Conservation (phyloP, 1,140 invertebrate genomes). For the Drosophila paulistorum region DNA sequence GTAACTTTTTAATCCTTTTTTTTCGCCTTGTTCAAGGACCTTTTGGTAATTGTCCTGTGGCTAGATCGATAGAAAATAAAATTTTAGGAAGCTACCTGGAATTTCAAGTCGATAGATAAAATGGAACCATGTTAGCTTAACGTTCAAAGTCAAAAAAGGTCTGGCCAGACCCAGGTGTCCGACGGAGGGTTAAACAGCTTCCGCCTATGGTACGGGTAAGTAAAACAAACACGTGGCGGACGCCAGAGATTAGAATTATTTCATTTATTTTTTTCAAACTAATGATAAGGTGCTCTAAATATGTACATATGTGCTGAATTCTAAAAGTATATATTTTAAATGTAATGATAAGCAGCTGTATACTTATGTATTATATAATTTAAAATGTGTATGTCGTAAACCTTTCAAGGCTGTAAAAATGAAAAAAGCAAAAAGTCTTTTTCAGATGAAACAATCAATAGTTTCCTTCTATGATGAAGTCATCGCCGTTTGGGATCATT, state of each 20-base stretch:
- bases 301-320: slow-evolving; percentile 13
- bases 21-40: too few species aligned
- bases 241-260: not conserved
- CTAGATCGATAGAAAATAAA: too few species aligned
- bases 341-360: too few species aligned
- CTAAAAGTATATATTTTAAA: not conserved
- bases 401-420: not conserved
- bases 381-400: not conserved
- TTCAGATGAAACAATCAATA: slow-evolving; percentile 1
- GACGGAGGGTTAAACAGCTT: too few species aligned
- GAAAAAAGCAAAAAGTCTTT: not conserved
- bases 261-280: not conserved
- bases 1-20: too few species aligned
- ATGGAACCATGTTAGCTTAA: too few species aligned
- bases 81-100: too few species aligned
- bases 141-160: too few species aligned
- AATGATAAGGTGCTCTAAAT: not conserved
- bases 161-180: too few species aligned
- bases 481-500: slow-evolving; percentile 16
- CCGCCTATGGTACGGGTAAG: not conserved
- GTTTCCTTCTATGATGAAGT: slow-evolving; percentile 4
- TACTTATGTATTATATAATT: too few species aligned
- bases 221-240: slow-evolving; percentile 1
- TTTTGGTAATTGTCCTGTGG: too few species aligned
- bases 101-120: too few species aligned